Evolutionary conservation across 1,140 invertebrate species (phyloP).

Genomic region (Penaeus japonicus): DNA sequence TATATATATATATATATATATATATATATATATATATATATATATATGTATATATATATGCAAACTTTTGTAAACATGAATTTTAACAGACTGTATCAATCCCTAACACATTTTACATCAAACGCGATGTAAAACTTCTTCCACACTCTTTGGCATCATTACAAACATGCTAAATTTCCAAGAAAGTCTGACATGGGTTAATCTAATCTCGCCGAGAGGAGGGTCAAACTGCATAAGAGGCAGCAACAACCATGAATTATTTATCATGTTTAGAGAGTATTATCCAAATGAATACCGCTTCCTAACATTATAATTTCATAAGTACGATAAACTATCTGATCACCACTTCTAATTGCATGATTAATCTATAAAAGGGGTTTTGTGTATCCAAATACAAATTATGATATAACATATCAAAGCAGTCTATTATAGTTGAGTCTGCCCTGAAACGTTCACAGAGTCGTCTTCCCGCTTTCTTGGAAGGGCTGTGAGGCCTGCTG

Average conservation of each 20-base stretch:
- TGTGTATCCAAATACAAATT: too few species aligned
- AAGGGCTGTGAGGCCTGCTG: conserved; percentile 4
- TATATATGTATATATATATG: conserved; percentile 30
- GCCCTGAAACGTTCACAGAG: neutral
- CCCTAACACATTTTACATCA: neutral
- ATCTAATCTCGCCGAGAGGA: neutral
- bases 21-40: neutral
- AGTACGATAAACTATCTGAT: too few species aligned
- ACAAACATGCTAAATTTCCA: neutral
- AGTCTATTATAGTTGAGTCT: neutral
- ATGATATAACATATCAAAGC: neutral
- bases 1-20: neutral
- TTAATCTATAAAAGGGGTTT: too few species aligned
- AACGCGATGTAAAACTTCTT: neutral
- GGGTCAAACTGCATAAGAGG: neutral
- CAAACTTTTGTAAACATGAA: neutral
- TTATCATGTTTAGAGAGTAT: neutral
- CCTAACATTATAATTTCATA: too few species aligned
- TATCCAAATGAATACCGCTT: too few species aligned
- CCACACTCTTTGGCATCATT: too few species aligned
- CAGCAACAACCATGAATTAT: conserved; percentile 1
- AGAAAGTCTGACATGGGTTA: neutral
- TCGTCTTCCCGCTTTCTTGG: conserved; percentile 48
- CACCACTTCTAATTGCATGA: too few species aligned
- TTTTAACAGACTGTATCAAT: neutral